Base-by-base conservation (phyloP, 2,113 vertebrate genomes). In the Heterotilapia buettikoferi region DNA sequence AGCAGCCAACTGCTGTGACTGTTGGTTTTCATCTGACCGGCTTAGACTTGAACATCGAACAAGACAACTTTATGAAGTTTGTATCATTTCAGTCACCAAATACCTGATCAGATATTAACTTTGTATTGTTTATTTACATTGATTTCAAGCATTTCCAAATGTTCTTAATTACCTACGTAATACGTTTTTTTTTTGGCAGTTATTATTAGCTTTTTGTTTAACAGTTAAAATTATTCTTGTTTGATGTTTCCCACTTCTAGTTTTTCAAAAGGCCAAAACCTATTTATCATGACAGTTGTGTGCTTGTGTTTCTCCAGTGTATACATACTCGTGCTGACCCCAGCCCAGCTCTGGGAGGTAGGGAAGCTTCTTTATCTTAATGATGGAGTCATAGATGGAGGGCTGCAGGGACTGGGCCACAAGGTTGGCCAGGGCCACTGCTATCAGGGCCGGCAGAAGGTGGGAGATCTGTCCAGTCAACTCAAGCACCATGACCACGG, bases 401-500 rank as follows among this genome's bases (percentile, higher is more conserved):
- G 99, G 99, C 95, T 99, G 99, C 16, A 99, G 97, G 86, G 98
- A 98, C 96, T 99, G 99, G 66, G 99, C 98, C 33, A 99, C 99
- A 0, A 98, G 97, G 0, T 99, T 99, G 94, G 99, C 98, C 91
- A 99, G 95, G 95, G 99, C 99, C 89, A 99, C 98, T 0, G 99
- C 99, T 0, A 99, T 99, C 98, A 99, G 99, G 92, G 99, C 98
- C 0, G 99, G 99, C 71, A 99, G 96, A 91, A 99, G 99, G 96
- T 99, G 99, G 0, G 98, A 99, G 85, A 99, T 99, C 96, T 99
- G 99, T 14, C 99, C 99, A 0, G 99, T 99, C 94, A 99, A 96
- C 97, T 99, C 99, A 0, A 99, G 99, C 84, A 99, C 98, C 9
- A 99, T 99, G 93, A 99, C 98, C 0, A 98, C 98, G 0, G 99